Evolutionary conservation across 2,113 vertebrate species (phyloP), one percentile per base, ranked within the genome.

Genomic region (Odontophorus gujanensis): DNA sequence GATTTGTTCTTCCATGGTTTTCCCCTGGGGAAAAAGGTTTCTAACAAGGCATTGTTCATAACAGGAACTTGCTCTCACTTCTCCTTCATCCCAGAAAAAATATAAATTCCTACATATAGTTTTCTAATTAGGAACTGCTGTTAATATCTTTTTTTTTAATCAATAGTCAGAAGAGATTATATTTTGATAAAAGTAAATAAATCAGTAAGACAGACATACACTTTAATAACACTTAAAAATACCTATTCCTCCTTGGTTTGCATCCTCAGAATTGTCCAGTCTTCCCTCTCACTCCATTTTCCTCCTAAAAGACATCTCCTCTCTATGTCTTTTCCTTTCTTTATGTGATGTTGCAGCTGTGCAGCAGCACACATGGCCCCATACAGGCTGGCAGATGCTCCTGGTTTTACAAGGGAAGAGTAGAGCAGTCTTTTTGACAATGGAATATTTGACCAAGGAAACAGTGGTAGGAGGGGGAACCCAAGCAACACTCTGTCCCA

Each of bases 331-430:
- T 30, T 32, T 5, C 30, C 30, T 30, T 55, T 32, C 28, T 55
- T 55, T 55, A 11, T 2, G 1, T 24, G 36, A 34, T 20, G 42
- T 7, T 53, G 40, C 55, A 66, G 34, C 4, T 81, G 50, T 36
- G 30, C 12, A 7, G 51, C 42, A 68, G 65, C 36, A 57, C 13
- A 18, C 0, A 0, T 40, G 67, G 22, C n/a, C 8, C 10, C 17
- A 25, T 1, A 3, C 34, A 43, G 32, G 50, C 22, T 87, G 36
- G 68, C 72, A 77, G 68, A 69, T 26, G 12, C 48, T 32, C 17
- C 28, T 19, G 14, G 12, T 79, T 76, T 57, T 79, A 43, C 9
- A 67, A 74, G 48, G 24, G 7, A 28, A 81, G 13, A 51, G 20
- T 32, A 73, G 42, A 30, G 25, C 38, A 36, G 8, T 25, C 19